phyloP scores from a whole-genome alignment of 2,797 vertebrate species.

The Poeciliopsis presidionis region DNA sequence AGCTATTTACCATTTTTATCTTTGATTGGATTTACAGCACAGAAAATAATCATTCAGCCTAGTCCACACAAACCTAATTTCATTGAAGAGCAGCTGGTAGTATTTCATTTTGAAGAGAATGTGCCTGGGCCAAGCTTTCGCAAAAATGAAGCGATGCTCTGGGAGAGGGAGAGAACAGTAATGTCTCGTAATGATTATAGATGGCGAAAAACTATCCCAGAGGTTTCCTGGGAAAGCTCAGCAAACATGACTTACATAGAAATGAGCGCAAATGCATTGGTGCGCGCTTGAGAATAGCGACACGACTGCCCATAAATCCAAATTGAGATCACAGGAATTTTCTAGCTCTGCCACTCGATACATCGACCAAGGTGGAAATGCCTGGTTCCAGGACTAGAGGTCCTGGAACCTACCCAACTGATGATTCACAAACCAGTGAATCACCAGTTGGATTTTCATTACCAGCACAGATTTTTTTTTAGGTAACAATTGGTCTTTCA shows the following conservation, averaged over 20 bases:
- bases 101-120: conserved; percentile 48
- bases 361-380: background rate
- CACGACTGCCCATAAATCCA: conserved; percentile 10
- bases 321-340: conserved; percentile 31
- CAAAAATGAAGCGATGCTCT: conserved; percentile 56
- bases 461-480: background rate
- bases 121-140: conserved; percentile 25
- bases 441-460: background rate
- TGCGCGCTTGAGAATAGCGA: conserved; percentile 25
- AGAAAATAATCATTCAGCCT: conserved; percentile 23
- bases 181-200: conserved; percentile 61
- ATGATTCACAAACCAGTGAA: background rate
- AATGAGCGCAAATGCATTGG: conserved; percentile 33
- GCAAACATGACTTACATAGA: conserved; percentile 44
- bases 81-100: conserved; percentile 25
- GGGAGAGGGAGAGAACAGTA: conserved; percentile 40
- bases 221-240: conserved; percentile 51
- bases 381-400: no score
- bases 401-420: no score
- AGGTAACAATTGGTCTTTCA: background rate
- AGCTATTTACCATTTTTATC: conserved; percentile 10
- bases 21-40: conserved; percentile 31
- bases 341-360: background rate
- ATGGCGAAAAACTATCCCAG: conserved; percentile 47
- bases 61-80: conserved; percentile 48